A percentile compares a stretch with the other conserved stretches of the same genome.
phyloP scores from a whole-genome alignment of 2,888 invertebrate species.

The Oligia strigilis region DNA sequence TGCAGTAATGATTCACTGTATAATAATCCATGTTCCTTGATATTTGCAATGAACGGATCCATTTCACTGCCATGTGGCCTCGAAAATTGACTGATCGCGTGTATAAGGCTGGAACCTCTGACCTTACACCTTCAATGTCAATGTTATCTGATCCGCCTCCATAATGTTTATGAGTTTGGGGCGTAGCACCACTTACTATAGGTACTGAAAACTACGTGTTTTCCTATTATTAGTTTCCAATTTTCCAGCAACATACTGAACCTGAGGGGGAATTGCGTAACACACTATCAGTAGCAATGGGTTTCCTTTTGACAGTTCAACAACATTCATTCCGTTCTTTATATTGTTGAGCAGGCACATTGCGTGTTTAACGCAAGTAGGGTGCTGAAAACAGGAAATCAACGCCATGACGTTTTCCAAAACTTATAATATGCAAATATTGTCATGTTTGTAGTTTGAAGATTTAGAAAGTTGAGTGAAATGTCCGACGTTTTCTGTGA shows the following conservation, averaged over 20 bases:
- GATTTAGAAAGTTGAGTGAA: constrained; percentile 43
- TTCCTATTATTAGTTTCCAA: constrained; percentile 36
- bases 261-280: background rate
- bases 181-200: constrained; percentile 49
- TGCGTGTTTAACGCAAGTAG: background rate
- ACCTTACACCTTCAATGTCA: constrained; percentile 79
- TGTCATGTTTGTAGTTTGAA: constrained; percentile 18
- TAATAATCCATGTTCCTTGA: constrained; percentile 33
- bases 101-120: constrained; percentile 72
- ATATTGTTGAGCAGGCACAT: background rate
- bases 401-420: background rate
- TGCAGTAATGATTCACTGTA: constrained; percentile 37
- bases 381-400: constrained; percentile 31
- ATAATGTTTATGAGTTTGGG: constrained; percentile 67
- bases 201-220: constrained; percentile 38
- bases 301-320: background rate
- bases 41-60: constrained; percentile 55
- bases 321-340: background rate
- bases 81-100: constrained; percentile 83
- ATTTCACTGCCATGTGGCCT: constrained; percentile 67
- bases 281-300: background rate
- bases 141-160: constrained; percentile 76
- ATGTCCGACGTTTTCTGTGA: constrained; percentile 44
- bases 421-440: constrained; percentile 17
- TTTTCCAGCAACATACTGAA: constrained; percentile 4